These are phyloP conservation scores for Oxyteleia sp. DNA, from an alignment of 2,888 invertebrate genomes.

Conservation along the genomic window DNA sequence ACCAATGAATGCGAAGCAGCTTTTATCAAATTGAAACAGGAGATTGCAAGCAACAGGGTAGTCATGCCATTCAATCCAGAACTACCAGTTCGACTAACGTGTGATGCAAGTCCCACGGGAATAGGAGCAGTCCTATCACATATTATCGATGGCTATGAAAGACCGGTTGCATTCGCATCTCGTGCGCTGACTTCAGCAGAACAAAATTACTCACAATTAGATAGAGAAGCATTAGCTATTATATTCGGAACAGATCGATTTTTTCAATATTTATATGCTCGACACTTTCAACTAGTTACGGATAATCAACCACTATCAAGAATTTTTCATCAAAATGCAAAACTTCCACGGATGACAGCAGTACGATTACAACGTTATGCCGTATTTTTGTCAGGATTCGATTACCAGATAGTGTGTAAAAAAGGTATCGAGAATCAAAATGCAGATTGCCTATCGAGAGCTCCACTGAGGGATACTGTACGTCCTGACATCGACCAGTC, in stretches of 20 bases:
- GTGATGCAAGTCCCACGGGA: conserved; percentile 84
- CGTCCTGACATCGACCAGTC: too few relatives aligned
- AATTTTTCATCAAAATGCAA: conserved; percentile 53
- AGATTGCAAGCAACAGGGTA: conserved; percentile 43
- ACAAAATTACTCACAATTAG: conserved; percentile 75
- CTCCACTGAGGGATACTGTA: too few relatives aligned
- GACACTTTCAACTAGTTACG: conserved; percentile 79
- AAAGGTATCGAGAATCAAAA: conserved; percentile 31
- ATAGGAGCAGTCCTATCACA: conserved; percentile 79
- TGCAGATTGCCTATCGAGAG: conserved; percentile 54
- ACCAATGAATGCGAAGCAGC: too few relatives aligned
- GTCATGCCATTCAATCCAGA: conserved; percentile 71
- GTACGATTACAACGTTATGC: conserved; percentile 47
- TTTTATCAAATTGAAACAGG: conserved; percentile 35
- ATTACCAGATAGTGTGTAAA: conserved; percentile 36
- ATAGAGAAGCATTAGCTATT: conserved; percentile 75
- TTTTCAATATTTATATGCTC: conserved; percentile 74
- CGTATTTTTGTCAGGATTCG: conserved; percentile 43
- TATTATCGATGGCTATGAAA: conserved; percentile 55
- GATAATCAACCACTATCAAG: conserved; percentile 82
- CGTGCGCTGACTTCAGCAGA: conserved; percentile 65
- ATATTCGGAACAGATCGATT: conserved; percentile 74
- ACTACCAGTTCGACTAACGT: conserved; percentile 79
- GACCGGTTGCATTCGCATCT: conserved; percentile 73
- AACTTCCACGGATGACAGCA: conserved; percentile 50